Evolutionary conservation across 2,888 invertebrate species (phyloP), one percentile per base, ranked within the genome.

Genomic region (Pollenia griseotomentosa): DNA sequence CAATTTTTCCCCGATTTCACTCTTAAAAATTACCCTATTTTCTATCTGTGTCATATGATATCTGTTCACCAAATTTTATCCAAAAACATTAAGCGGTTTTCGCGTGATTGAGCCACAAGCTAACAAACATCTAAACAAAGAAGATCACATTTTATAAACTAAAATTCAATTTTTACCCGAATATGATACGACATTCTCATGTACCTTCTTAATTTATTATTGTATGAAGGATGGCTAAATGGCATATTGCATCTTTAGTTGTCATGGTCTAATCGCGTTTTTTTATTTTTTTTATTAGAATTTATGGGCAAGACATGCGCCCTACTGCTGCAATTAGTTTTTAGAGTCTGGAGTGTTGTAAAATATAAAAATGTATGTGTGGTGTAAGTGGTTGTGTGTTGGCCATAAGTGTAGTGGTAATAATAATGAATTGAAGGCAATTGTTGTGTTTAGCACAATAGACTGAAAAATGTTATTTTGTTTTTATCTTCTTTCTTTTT

Each of bases 341-440:
- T 51, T 42, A 48, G 7, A 59, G 59, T 70, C 23, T 19, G n/a
- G 4, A n/a, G 16, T 44, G 16, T 44, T 61, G 5, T 48, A 33
- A 68, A 51, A 16, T 61, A 40, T 6, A 33, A 33, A 33, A 33
- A 23, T 42, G 57, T 19, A 40, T 51, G 33, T 68, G 10, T 53
- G 16, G n/a, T 12, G 51, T 42, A 19, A n/a, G 19, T 70, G 7
- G 33, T 12, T 70, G 12, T 55, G 46, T 53, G 51, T 51, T 44
- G 66, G 65, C 53, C 59, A 73, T 61, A 84, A 84, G 73, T 85
- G 75, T 81, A 81, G 80, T 84, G 70, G 83, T 81, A 78, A 83
- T 84, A 84, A 75, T 81, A 78, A 87, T 84, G 84, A 84, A 82
- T 87, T 87, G 84, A 84, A 81, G 77, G 84, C 87, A 84, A 84